A percentile compares a stretch with the other conserved stretches of the same genome.
Evolutionary conservation across 2,888 invertebrate species (phyloP).

Genomic region (Idaea straminata): DNA sequence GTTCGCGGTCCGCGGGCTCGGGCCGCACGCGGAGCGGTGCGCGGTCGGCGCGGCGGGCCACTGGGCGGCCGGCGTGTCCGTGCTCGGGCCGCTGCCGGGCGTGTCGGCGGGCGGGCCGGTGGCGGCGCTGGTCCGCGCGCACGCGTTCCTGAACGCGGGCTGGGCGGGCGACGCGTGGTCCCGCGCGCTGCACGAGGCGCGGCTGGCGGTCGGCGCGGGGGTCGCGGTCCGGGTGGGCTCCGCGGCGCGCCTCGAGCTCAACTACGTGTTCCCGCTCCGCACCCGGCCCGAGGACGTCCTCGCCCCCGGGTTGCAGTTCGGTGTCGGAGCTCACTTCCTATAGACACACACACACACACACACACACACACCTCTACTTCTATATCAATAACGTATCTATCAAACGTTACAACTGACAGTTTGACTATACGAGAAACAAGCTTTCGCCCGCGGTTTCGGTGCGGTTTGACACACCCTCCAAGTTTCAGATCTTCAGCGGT

Average conservation of each 20-base stretch:
- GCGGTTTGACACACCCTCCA: no score
- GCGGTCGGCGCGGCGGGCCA: constrained; percentile 88
- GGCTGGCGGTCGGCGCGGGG: constrained; percentile 86
- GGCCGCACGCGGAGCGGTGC: constrained; percentile 89
- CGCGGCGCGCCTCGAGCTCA: constrained; percentile 96
- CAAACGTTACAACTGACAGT: no score
- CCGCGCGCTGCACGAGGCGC: constrained; percentile 65
- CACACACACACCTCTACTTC: no score
- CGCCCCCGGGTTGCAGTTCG: constrained; percentile 89
- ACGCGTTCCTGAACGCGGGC: constrained; percentile 92
- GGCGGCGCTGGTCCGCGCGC: constrained; percentile 92
- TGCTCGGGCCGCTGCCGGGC: constrained; percentile 95
- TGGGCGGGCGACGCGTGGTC: constrained; percentile 75
- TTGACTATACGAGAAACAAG: no score
- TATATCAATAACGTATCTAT: no score
- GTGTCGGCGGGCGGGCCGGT: constrained; percentile 86
- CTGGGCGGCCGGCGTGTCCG: constrained; percentile 92
- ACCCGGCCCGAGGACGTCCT: constrained; percentile 83
- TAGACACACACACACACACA: constrained; percentile 9
- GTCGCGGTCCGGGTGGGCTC: constrained; percentile 83
- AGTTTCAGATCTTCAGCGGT: no score
- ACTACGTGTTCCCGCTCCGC: constrained; percentile 91
- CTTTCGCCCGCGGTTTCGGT: no score
- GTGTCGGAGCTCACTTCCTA: constrained; percentile 85
- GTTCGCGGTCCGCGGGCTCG: constrained; percentile 92